These are phyloP conservation scores for Stenchaetothrips biformis DNA, from an alignment of 2,888 invertebrate species.

Conservation along the genomic window DNA sequence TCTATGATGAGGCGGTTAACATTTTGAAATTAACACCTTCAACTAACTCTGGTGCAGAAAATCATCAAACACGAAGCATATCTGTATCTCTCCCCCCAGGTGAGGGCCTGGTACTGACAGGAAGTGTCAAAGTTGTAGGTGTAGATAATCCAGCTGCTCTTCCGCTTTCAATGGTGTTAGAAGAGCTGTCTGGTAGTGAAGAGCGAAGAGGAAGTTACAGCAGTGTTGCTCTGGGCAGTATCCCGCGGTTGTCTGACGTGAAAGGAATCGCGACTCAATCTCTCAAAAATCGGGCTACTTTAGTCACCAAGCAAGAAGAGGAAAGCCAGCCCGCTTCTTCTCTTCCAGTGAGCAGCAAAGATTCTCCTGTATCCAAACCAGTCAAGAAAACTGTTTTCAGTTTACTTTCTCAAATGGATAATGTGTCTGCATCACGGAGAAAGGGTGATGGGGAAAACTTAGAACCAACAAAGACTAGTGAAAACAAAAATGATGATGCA, in stretches of 20 bases:
- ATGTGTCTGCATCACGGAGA: neutral
- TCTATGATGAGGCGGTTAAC: slow-evolving; percentile 45
- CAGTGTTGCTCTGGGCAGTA: neutral
- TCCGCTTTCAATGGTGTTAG: slow-evolving; percentile 3
- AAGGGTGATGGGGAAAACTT: neutral
- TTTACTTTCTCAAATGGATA: slow-evolving; percentile 2
- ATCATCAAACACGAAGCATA: neutral
- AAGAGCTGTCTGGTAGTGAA: slow-evolving; percentile 3
- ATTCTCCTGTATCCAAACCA: neutral
- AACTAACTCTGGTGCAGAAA: neutral
- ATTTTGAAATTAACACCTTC: slow-evolving; percentile 38
- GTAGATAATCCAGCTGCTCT: neutral
- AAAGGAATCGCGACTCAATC: neutral
- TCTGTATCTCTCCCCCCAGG: neutral
- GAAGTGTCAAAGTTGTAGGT: neutral
- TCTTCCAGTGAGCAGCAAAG: neutral
- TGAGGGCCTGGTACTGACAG: neutral
- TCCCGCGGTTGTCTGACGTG: neutral
- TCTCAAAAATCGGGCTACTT: neutral
- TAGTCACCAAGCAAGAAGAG: neutral
- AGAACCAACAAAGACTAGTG: neutral
- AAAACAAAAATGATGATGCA: neutral
- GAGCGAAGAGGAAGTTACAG: neutral
- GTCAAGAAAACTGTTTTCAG: neutral
- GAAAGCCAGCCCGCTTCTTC: neutral